Percentiles rank a stretch among this genome's conserved stretches.
phyloP scores from a whole-genome alignment of 2,113 vertebrate genomes.

The Urocynchramus pylzowi region DNA sequence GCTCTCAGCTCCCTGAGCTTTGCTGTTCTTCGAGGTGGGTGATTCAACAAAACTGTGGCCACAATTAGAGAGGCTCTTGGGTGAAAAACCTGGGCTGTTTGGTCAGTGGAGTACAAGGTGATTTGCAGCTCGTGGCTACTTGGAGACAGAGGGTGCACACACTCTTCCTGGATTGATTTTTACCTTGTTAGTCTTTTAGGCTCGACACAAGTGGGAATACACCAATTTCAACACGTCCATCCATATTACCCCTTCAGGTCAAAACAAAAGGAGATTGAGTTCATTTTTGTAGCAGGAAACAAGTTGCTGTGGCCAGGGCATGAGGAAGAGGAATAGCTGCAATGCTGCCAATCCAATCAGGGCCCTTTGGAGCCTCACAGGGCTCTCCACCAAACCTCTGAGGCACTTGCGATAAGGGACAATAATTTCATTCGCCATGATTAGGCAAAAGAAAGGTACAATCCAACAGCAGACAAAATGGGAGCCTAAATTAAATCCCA shows the following conservation, averaged over 20 bases:
- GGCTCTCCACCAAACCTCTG: not conserved
- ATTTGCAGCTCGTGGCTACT: constrained; percentile 1
- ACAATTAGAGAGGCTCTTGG: not conserved
- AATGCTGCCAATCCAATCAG: constrained; percentile 57
- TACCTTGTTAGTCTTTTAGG: constrained; percentile 54
- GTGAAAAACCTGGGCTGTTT: not conserved
- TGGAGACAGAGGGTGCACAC: not conserved
- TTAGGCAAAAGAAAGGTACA: constrained; percentile 1
- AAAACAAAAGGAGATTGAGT: constrained; percentile 59
- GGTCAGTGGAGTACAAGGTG: not conserved
- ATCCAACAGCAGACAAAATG: constrained; percentile 23
- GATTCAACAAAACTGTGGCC: not conserved
- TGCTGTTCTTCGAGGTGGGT: rapidly evolving
- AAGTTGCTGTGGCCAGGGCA: constrained; percentile 19
- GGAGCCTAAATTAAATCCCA: constrained; percentile 50
- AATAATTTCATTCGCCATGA: constrained; percentile 6
- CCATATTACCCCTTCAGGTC: constrained; percentile 50
- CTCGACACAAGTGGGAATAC: constrained; percentile 44
- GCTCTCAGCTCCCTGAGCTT: not conserved
- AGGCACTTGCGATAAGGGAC: not conserved
- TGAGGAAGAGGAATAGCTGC: constrained; percentile 50
- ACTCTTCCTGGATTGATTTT: constrained; percentile 37
- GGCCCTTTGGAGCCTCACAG: not conserved
- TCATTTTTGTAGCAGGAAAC: constrained; percentile 16
- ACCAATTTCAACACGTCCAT: constrained; percentile 25